Percentiles rank a stretch among this genome's conserved stretches.
Evolutionary conservation across 2,113 vertebrate genomes (phyloP).

Genomic region (Ploceus nigricollis): DNA sequence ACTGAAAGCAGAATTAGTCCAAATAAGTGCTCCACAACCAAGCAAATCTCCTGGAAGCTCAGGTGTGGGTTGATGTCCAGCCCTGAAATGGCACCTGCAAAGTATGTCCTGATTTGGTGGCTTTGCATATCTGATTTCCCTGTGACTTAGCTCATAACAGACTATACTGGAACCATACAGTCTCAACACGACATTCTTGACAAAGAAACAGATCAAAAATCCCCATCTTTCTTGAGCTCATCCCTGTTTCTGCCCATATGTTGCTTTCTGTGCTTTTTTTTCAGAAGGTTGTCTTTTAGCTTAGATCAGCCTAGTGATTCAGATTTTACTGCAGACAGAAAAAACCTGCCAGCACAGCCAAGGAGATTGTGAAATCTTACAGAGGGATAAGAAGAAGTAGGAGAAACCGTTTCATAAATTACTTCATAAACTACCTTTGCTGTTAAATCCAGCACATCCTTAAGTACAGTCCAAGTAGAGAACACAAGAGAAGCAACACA

Average conservation of each 20-base stretch:
- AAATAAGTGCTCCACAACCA: not conserved
- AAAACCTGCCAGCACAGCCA: not conserved
- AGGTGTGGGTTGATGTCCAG: not conserved
- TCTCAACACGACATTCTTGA: not conserved
- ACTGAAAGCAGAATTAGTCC: not conserved
- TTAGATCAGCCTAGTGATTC: not conserved
- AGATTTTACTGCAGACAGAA: not conserved
- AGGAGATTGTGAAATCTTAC: not conserved
- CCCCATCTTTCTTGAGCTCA: not conserved
- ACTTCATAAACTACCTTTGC: not conserved
- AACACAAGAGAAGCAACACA: not conserved
- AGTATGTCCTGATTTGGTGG: not conserved
- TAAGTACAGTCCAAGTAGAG: not conserved
- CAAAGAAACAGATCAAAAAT: not conserved
- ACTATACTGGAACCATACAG: not conserved
- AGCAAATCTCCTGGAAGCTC: not conserved
- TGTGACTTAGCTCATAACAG: not conserved
- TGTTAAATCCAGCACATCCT: not conserved
- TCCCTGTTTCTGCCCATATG: not conserved
- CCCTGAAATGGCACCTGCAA: not conserved
- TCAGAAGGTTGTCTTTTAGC: not conserved
- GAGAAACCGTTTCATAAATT: not conserved
- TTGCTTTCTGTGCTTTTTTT: not conserved
- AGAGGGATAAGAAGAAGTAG: not conserved
- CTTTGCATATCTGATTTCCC: not conserved